Percentiles rank a stretch among this genome's conserved stretches.
phyloP scores from a whole-genome alignment of 2,888 invertebrate genomes.

The Melanostoma scalare region DNA sequence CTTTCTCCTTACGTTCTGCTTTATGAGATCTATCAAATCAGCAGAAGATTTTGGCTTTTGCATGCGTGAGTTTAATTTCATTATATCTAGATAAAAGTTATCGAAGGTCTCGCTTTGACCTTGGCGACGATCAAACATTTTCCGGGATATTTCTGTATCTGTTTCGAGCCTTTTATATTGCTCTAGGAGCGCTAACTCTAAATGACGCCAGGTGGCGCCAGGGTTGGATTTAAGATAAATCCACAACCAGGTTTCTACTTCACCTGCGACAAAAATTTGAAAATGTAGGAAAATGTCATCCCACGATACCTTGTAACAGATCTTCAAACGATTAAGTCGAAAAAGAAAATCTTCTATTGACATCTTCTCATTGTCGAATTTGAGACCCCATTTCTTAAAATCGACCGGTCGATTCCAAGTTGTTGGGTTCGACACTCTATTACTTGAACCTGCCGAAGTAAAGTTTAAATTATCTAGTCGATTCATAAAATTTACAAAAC shows the following conservation, averaged over 20 bases:
- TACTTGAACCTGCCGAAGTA: not conserved
- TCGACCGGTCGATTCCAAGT: not conserved
- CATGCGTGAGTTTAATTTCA: not conserved
- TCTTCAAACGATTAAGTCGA: not conserved
- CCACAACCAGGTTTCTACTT: not conserved
- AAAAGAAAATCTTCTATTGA: not conserved
- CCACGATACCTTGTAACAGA: not conserved
- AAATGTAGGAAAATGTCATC: conserved; percentile 7
- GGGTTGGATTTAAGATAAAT: too few species aligned
- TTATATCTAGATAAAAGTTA: not conserved
- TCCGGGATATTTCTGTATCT: conserved; percentile 1
- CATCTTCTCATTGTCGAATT: not conserved
- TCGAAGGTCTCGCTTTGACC: conserved; percentile 3
- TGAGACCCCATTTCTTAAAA: conserved; percentile 5
- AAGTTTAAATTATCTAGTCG: not conserved
- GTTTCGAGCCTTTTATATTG: not conserved
- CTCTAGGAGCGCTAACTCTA: conserved; percentile 5
- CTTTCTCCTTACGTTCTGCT: conserved; percentile 1
- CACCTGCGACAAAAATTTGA: not conserved
- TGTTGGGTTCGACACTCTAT: not conserved
- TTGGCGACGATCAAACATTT: conserved; percentile 5
- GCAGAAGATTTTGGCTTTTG: not conserved
- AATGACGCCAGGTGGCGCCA: not conserved
- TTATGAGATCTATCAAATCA: conserved; percentile 1
- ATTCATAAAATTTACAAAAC: not conserved